Conservation (phyloP, 1,140 invertebrate species). For the Ostrea denselamellosa region DNA sequence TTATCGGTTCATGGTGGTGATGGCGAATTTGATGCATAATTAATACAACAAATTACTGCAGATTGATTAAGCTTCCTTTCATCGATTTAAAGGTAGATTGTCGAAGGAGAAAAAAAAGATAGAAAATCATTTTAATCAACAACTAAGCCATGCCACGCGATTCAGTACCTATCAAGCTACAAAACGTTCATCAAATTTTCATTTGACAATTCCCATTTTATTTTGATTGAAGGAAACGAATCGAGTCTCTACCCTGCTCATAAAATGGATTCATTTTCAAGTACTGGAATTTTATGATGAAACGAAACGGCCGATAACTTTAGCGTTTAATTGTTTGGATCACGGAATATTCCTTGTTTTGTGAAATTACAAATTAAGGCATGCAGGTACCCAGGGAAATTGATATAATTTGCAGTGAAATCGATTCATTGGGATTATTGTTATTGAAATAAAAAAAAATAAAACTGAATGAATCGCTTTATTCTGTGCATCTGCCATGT, state of each 20-base stretch:
- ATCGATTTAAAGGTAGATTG: slow-evolving; percentile 46
- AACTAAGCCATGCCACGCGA: background rate
- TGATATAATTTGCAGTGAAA: slow-evolving; percentile 38
- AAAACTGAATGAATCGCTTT: slow-evolving; percentile 27
- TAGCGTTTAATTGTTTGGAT: slow-evolving; percentile 32
- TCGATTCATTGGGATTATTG: slow-evolving; percentile 16
- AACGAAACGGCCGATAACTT: slow-evolving; percentile 30
- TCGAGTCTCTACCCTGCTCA: background rate
- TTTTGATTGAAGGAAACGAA: slow-evolving; percentile 34
- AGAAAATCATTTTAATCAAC: background rate
- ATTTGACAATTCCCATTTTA: slow-evolving; percentile 27
- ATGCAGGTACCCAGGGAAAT: slow-evolving; percentile 37
- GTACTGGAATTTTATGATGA: slow-evolving; percentile 42
- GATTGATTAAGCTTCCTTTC: slow-evolving; percentile 44
- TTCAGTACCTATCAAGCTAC: background rate
- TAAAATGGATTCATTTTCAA: slow-evolving; percentile 37
- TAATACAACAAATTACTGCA: slow-evolving; percentile 55
- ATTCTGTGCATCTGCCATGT: background rate
- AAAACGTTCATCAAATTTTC: slow-evolving; percentile 43
- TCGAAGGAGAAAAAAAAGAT: slow-evolving; percentile 18
- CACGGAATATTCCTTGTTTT: slow-evolving; percentile 34
- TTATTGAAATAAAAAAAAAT: slow-evolving; percentile 21
- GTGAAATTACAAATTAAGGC: slow-evolving; percentile 40
- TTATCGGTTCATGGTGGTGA: background rate
- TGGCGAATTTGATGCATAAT: slow-evolving; percentile 58